Evolutionary conservation across 1,140 invertebrate genomes (phyloP).

Genomic region (Drosophila orena): DNA sequence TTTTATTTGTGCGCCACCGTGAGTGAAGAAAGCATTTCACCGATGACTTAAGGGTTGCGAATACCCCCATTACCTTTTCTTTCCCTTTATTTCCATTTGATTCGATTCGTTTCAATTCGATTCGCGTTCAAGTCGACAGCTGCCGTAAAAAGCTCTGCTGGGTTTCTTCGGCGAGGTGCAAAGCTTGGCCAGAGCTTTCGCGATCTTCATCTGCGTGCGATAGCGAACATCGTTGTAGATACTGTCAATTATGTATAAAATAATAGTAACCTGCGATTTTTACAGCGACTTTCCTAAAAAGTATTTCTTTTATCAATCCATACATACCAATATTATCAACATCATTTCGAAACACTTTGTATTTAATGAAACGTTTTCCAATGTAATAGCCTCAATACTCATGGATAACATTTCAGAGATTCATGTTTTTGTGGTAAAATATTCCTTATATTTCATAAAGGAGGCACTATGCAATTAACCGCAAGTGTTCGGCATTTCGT

Average conservation of each 20-base stretch:
- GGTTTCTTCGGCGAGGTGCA: background rate
- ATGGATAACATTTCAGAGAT: too few species aligned
- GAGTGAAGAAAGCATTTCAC: slow-evolving; percentile 71
- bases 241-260: background rate
- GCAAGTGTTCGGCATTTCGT: slow-evolving; percentile 1
- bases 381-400: too few species aligned
- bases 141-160: slow-evolving; percentile 19
- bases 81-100: slow-evolving; percentile 14
- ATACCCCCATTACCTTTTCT: slow-evolving; percentile 7
- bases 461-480: background rate
- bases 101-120: slow-evolving; percentile 13
- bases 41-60: slow-evolving; percentile 25
- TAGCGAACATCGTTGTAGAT: too few species aligned
- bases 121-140: slow-evolving; percentile 19
- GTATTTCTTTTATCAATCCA: too few species aligned
- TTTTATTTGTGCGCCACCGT: slow-evolving; percentile 26
- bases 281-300: too few species aligned
- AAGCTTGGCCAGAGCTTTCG: slow-evolving; percentile 27
- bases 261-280: background rate
- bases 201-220: slow-evolving; percentile 5
- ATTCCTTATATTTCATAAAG: background rate
- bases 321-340: too few species aligned
- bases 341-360: too few species aligned
- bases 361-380: too few species aligned
- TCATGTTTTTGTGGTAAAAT: background rate